Conservation (phyloP, 1,140 invertebrate species). For the Zaprionus ornatus region DNA sequence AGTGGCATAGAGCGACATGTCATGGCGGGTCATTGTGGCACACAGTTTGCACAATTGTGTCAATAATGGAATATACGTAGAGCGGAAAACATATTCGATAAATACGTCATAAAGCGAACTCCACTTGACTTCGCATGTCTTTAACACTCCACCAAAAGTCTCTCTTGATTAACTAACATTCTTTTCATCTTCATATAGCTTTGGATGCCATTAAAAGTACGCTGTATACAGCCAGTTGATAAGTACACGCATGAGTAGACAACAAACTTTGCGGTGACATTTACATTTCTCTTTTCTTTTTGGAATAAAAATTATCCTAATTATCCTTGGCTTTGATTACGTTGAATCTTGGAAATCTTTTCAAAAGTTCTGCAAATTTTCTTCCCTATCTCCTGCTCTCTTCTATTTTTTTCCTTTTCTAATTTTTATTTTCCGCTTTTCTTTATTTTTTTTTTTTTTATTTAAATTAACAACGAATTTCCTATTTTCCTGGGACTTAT, state of each 20-base stretch:
- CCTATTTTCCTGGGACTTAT: slow-evolving; percentile 18
- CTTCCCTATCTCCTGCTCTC: background rate
- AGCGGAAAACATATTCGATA: background rate
- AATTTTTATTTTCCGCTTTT: background rate
- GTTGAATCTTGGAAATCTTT: background rate
- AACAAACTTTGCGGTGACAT: slow-evolving; percentile 1
- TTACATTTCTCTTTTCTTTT: background rate
- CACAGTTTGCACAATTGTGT: slow-evolving; percentile 21
- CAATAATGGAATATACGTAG: slow-evolving; percentile 14
- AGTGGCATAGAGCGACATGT: slow-evolving; percentile 16
- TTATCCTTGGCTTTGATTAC: background rate
- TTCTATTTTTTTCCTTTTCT: background rate
- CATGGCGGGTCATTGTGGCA: slow-evolving; percentile 9
- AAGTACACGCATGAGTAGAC: background rate
- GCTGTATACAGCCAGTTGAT: background rate
- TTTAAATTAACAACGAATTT: slow-evolving; percentile 4
- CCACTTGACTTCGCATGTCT: background rate
- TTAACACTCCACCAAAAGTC: too few relatives aligned
- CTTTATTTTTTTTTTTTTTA: background rate
- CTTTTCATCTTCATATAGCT: too few relatives aligned
- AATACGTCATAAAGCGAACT: background rate
- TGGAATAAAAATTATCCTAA: background rate
- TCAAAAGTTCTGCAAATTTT: background rate
- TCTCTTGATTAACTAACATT: too few relatives aligned
- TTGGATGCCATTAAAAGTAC: background rate